phyloP scores from a whole-genome alignment of 2,113 vertebrate species.

The zebrafish (Danio rerio) region GRCz12tu NC_133176.1:12210501-12211000 shows the following conservation, averaged over 20 bases:
- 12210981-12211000: background rate
- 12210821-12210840: slow-evolving; percentile 4
- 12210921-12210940: background rate
- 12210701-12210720: no score
- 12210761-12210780: background rate
- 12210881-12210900: slow-evolving; percentile 6
- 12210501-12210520: background rate
- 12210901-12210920: slow-evolving; percentile 4
- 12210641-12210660: no score
- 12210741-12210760: no score
- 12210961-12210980: background rate
- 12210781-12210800: background rate
- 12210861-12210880: background rate
- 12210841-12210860: background rate
- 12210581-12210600: no score
- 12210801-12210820: slow-evolving; percentile 10
- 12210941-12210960: background rate
- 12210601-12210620: no score
- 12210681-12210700: no score
- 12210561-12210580: no score
- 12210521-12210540: background rate
- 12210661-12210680: no score
- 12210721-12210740: no score
- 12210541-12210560: background rate
- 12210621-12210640: no score